Conservation (phyloP, 2,888 invertebrate species). For the Acleris laterana region DNA sequence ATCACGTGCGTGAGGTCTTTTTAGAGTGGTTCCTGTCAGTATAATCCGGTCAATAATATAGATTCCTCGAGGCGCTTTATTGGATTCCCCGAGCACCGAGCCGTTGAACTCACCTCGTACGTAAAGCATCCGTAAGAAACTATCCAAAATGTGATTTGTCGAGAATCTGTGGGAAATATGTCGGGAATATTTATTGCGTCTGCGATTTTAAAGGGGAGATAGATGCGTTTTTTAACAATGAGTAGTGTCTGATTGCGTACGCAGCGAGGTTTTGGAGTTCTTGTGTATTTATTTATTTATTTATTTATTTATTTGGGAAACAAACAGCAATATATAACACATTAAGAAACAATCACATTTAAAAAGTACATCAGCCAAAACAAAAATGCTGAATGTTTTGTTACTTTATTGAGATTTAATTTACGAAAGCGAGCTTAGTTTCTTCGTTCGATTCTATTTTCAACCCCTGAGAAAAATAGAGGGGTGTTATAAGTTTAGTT, state of each 20-base stretch:
- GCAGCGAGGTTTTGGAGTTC: slow-evolving; percentile 6
- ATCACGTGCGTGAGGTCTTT: slow-evolving; percentile 52
- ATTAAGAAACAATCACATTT: too few species aligned
- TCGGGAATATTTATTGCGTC: slow-evolving; percentile 32
- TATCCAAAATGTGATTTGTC: slow-evolving; percentile 65
- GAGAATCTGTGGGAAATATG: slow-evolving; percentile 54
- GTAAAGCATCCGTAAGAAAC: slow-evolving; percentile 63
- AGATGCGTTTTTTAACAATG: slow-evolving; percentile 28
- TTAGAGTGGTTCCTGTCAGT: slow-evolving; percentile 62
- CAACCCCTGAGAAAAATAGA: too few species aligned
- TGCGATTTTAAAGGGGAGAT: slow-evolving; percentile 31
- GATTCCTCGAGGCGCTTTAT: slow-evolving; percentile 78
- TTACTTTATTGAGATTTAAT: slow-evolving; percentile 4
- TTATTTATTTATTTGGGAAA: too few species aligned
- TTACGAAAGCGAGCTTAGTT: too few species aligned
- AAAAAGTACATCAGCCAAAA: too few species aligned
- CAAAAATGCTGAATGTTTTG: slow-evolving; percentile 17
- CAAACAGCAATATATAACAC: too few species aligned
- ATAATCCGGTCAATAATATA: slow-evolving; percentile 82
- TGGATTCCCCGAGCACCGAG: slow-evolving; percentile 73
- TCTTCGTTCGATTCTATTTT: too few species aligned
- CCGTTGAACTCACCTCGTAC: slow-evolving; percentile 62
- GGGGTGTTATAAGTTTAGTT: too few species aligned
- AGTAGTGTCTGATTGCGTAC: slow-evolving; percentile 17
- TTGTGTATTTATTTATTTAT: too few species aligned